Evolutionary conservation across 2,888 invertebrate species (phyloP).

Genomic region (Rambutsinella grinnellia): DNA sequence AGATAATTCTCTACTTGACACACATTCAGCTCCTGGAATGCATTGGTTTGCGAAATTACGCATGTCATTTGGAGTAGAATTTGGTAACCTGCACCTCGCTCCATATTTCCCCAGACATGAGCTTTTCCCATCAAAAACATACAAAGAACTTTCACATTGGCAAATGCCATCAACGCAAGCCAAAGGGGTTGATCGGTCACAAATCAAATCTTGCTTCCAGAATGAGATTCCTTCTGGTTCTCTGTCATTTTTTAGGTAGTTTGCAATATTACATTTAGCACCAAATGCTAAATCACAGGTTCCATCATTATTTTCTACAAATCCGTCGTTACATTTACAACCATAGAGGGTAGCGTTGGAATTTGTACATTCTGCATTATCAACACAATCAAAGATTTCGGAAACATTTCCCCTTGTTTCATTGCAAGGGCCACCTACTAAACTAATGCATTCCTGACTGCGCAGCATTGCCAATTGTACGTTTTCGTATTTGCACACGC

Average conservation of each 20-base stretch:
- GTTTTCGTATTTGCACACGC: slow-evolving; percentile 25
- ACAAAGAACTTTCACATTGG: slow-evolving; percentile 35
- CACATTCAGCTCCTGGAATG: slow-evolving; percentile 15
- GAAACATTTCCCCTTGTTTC: neutral
- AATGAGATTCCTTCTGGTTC: neutral
- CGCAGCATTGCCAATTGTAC: slow-evolving; percentile 11
- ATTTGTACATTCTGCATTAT: slow-evolving; percentile 10
- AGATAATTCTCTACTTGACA: neutral
- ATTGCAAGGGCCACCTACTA: slow-evolving; percentile 36
- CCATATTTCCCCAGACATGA: slow-evolving; percentile 33
- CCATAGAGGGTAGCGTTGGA: slow-evolving; percentile 9
- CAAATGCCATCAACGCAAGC: slow-evolving; percentile 24
- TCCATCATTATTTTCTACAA: slow-evolving; percentile 12
- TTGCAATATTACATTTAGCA: neutral
- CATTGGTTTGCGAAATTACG: neutral
- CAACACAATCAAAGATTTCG: slow-evolving; percentile 11
- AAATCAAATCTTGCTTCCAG: slow-evolving; percentile 16
- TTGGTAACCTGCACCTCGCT: slow-evolving; percentile 11
- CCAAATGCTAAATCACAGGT: slow-evolving; percentile 31
- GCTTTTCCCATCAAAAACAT: neutral
- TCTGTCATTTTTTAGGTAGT: neutral
- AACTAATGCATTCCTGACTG: slow-evolving; percentile 16
- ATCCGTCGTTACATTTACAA: slow-evolving; percentile 29
- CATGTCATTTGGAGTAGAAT: neutral
- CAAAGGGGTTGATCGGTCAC: slow-evolving; percentile 10